Evolutionary conservation across 2,797 vertebrate species (phyloP), one percentile per base, ranked within the genome.

Genomic region (Poeciliopsis paucimaculata): DNA sequence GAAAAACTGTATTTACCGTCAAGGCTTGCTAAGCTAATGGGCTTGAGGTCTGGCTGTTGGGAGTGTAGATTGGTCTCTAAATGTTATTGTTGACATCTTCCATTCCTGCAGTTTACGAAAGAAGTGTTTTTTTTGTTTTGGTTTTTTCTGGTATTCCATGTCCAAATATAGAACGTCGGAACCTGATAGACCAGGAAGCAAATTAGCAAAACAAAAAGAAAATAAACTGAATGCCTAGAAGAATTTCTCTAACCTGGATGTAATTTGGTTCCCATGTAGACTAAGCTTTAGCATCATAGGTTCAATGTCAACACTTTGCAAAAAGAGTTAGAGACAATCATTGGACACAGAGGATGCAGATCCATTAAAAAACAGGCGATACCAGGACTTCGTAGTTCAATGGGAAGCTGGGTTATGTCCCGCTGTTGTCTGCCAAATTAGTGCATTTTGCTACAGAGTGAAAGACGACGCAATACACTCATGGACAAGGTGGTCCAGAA

Each of bases 1-100:
- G 87, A 93, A 90, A 89, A 93, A 91, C 92, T 87, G 88, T 93
- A 91, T 91, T 94, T 94, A 94, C 93, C 92, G 92, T 93, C 91
- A 93, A 77, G 80, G 83, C 85, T 83, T 34, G 86, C 91, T 85
- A 85, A 91, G 90, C 91, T 90, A 91, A 92, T 93, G 90, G 86
- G 91, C 84, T 82, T 90, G 91, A 91, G 92, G 91, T 89, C 81
- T 85, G 85, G 83, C 84, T 90, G 89, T 91, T 90, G 89, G 83
- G 84, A 90, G 91, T 88, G 91, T 90, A 88, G 90, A 92, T 87
- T 92, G 91, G 93, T 85, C 82, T 84, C 80, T 82, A 87, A 88
- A 90, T 91, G 84, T 86, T 77, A 82, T 79, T 87, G 86, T 90
- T 84, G 88, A 90, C 83, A 72, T 84, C 77, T 78, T 80, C 82